Conservation (phyloP, 2,113 vertebrate genomes). For the Salminus brasiliensis region DNA sequence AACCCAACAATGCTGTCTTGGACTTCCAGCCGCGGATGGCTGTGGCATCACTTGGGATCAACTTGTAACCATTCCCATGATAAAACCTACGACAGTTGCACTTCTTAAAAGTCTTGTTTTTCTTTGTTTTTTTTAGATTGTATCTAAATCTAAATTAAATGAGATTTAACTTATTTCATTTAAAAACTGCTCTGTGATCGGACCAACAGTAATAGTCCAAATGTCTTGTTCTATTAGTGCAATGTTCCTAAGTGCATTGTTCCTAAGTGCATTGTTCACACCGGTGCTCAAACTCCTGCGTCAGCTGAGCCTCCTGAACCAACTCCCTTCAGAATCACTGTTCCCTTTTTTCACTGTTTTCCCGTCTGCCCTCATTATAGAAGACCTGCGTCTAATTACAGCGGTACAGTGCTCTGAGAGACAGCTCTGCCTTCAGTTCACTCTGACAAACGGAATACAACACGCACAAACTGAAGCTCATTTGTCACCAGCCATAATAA, state of each 20-base stretch:
- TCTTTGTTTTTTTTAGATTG: too few species aligned
- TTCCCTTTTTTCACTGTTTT: neutral
- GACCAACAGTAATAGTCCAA: neutral
- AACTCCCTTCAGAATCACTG: neutral
- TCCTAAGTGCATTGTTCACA: neutral
- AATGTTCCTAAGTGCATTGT: neutral
- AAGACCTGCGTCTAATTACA: constrained; percentile 14
- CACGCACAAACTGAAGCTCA: neutral
- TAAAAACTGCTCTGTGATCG: too few species aligned
- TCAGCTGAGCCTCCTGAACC: neutral
- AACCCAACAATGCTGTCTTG: too few species aligned
- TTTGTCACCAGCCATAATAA: constrained; percentile 9
- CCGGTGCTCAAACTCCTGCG: neutral
- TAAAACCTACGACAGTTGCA: too few species aligned
- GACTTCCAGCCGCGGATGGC: too few species aligned
- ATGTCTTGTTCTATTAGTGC: neutral
- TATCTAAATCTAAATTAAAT: too few species aligned
- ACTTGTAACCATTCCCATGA: too few species aligned
- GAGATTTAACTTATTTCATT: too few species aligned
- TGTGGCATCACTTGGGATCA: too few species aligned
- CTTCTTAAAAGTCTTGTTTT: too few species aligned
- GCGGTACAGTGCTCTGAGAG: neutral
- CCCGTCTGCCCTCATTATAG: neutral
- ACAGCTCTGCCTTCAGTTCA: neutral
- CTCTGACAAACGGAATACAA: neutral